Conservation (phyloP, 2,797 vertebrate genomes). For the Enteromius mattozi region DNA sequence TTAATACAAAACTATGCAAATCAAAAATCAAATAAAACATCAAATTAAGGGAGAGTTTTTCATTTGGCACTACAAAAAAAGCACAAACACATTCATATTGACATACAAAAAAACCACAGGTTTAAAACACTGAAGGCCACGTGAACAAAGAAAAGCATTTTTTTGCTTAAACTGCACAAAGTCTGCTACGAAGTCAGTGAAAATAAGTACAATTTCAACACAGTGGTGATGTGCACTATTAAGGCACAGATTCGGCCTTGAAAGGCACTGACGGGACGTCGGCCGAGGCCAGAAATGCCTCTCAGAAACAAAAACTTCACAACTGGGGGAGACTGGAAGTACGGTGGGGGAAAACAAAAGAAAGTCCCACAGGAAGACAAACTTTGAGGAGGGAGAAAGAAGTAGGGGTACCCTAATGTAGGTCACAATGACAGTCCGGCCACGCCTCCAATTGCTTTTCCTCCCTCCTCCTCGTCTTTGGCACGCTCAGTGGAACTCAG, state of each 20-base stretch:
- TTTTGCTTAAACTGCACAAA: constrained; percentile 29
- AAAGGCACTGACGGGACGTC: constrained; percentile 50
- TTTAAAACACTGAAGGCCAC: constrained; percentile 43
- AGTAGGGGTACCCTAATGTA: constrained; percentile 67
- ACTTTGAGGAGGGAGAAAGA: constrained; percentile 43
- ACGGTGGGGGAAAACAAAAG: constrained; percentile 36
- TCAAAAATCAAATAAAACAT: constrained; percentile 67
- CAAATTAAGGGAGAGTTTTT: constrained; percentile 46
- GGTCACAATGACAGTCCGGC: constrained; percentile 76
- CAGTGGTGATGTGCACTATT: constrained; percentile 28
- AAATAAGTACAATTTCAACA: constrained; percentile 41
- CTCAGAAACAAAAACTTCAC: constrained; percentile 51
- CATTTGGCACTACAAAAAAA: constrained; percentile 24
- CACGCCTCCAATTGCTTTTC: constrained; percentile 57
- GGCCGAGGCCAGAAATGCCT: constrained; percentile 44
- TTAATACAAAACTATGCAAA: constrained; percentile 64
- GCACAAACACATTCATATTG: constrained; percentile 51
- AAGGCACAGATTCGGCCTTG: constrained; percentile 39
- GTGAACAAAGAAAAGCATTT: constrained; percentile 45
- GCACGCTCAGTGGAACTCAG: constrained; percentile 56
- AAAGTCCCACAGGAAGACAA: constrained; percentile 57
- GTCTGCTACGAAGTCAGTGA: constrained; percentile 32
- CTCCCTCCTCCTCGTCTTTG: constrained; percentile 53
- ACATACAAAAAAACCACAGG: constrained; percentile 41
- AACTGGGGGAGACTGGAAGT: constrained; percentile 41